A percentile compares a stretch with the other conserved stretches of the same genome.
These are phyloP conservation scores for Oncorhynchus tshawytscha DNA, from an alignment of 2,113 vertebrate genomes.

Conservation along the genomic window DNA sequence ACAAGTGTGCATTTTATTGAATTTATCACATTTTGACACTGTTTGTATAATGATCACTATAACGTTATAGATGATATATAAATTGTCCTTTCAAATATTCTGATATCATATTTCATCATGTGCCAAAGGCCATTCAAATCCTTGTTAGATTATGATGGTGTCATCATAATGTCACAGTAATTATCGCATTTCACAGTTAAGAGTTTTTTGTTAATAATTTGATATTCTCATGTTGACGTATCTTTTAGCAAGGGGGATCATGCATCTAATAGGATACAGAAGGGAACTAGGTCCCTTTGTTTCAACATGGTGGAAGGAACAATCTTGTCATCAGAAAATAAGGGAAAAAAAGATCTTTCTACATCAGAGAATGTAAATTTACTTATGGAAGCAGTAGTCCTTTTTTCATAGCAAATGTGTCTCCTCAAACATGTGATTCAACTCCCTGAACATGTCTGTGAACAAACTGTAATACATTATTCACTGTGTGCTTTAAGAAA, in stretches of 20 bases:
- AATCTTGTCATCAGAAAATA: too few species aligned
- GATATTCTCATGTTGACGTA: background rate
- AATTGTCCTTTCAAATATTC: slow-evolving; percentile 27
- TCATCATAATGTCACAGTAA: background rate
- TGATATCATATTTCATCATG: slow-evolving; percentile 38
- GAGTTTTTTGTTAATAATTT: background rate
- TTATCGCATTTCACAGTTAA: background rate
- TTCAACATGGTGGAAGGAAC: too few species aligned
- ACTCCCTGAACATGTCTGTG: background rate
- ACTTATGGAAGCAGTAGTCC: too few species aligned
- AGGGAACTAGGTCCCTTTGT: too few species aligned
- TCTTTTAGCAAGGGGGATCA: too few species aligned
- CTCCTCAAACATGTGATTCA: slow-evolving; percentile 25
- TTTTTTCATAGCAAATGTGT: background rate
- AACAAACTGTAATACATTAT: slow-evolving; percentile 39
- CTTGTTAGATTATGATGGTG: slow-evolving; percentile 31
- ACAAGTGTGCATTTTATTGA: slow-evolving; percentile 42
- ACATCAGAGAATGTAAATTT: too few species aligned
- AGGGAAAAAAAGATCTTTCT: too few species aligned
- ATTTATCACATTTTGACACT: slow-evolving; percentile 29
- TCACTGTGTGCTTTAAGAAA: slow-evolving; percentile 34
- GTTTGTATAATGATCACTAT: slow-evolving; percentile 26
- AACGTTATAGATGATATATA: slow-evolving; percentile 33
- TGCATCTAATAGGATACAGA: too few species aligned
- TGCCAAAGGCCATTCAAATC: slow-evolving; percentile 62